A percentile compares a stretch with the other conserved stretches of the same genome.
phyloP scores from a whole-genome alignment of 2,797 vertebrate genomes.

The Malacoraja senta region DNA sequence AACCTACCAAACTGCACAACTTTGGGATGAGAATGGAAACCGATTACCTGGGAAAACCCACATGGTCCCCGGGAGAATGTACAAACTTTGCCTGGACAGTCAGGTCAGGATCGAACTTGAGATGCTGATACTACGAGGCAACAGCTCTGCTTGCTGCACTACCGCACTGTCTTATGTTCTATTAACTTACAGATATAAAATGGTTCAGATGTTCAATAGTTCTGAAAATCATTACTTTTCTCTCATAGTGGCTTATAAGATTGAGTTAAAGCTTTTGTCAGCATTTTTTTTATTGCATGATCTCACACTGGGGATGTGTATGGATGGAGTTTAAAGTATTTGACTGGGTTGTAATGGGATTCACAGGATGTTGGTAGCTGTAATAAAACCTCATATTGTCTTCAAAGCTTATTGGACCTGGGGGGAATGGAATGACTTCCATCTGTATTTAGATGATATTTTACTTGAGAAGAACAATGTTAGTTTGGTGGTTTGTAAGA shows the following conservation, averaged over 20 bases:
- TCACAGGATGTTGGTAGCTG: neutral
- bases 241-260: neutral
- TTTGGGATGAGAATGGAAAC: too few relatives aligned
- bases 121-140: too few relatives aligned
- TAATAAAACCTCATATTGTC: neutral
- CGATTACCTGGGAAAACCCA: too few relatives aligned
- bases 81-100: too few relatives aligned
- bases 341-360: neutral
- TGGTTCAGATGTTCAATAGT: neutral
- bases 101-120: too few relatives aligned
- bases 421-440: neutral
- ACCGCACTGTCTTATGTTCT: neutral
- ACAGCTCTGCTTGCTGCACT: too few relatives aligned
- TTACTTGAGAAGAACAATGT: neutral
- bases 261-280: constrained; percentile 31
- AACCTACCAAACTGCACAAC: too few relatives aligned
- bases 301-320: neutral
- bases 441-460: neutral
- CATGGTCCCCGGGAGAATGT: too few relatives aligned
- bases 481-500: neutral
- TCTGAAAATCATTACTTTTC: neutral
- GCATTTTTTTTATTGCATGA: neutral
- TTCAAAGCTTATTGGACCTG: neutral
- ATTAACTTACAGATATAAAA: neutral
- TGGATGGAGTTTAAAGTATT: neutral